phyloP scores from a whole-genome alignment of 2,797 vertebrate species.

The Silurus aristotelis region DNA sequence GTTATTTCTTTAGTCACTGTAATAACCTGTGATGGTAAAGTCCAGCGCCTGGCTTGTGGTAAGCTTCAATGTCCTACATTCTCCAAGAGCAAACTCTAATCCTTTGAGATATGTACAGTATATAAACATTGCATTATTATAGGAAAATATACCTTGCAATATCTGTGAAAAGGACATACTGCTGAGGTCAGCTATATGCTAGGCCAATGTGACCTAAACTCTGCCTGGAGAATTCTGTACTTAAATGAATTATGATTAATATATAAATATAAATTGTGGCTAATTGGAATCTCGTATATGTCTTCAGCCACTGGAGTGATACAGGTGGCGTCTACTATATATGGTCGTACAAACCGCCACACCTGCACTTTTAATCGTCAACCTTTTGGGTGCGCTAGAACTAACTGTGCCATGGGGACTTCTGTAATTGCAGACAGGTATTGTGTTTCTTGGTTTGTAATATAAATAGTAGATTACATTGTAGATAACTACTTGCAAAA shows the following conservation, averaged over 20 bases:
- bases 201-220: no score
- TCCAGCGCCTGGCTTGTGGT: conserved; percentile 61
- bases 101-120: no score
- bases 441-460: no score
- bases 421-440: conserved; percentile 14
- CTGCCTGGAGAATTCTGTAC: not conserved
- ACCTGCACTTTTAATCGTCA: conserved; percentile 51
- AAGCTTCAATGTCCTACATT: conserved; percentile 2
- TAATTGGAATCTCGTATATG: not conserved
- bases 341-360: conserved; percentile 49
- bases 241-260: not conserved
- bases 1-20: conserved; percentile 21
- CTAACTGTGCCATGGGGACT: not conserved
- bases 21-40: conserved; percentile 44
- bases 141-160: no score
- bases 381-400: not conserved
- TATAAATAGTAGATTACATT: no score
- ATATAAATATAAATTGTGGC: no score
- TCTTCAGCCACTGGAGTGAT: conserved; percentile 58
- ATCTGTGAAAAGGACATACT: no score
- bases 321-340: conserved; percentile 47
- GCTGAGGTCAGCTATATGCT: no score
- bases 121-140: no score
- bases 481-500: no score
- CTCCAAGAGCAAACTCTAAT: not conserved